Conservation (phyloP, 2,797 vertebrate species). For the Lutjanus argentimaculatus region DNA sequence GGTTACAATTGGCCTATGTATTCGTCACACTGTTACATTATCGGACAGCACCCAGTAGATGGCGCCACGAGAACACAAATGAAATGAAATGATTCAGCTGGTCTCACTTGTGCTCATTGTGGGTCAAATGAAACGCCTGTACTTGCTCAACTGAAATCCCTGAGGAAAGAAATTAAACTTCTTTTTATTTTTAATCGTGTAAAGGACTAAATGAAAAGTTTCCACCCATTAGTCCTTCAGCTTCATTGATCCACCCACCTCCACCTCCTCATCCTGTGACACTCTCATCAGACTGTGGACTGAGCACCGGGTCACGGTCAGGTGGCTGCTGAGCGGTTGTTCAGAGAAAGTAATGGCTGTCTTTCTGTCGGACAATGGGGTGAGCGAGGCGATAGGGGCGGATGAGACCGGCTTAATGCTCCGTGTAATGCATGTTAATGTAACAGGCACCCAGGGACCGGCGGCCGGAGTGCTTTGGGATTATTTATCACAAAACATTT, state of each 20-base stretch:
- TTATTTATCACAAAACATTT: constrained; percentile 91
- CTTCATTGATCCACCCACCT: not conserved
- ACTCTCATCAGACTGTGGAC: not conserved
- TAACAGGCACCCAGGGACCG: constrained; percentile 79
- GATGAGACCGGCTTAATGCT: constrained; percentile 82
- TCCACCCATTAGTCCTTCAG: not conserved
- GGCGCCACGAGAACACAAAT: constrained; percentile 61
- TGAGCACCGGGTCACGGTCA: constrained; percentile 66
- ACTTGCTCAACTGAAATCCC: constrained; percentile 5
- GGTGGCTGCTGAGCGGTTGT: constrained; percentile 50
- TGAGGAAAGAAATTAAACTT: not conserved
- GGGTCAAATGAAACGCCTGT: constrained; percentile 11
- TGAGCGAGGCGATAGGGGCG: constrained; percentile 70
- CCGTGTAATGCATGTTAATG: constrained; percentile 88
- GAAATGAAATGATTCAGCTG: not conserved
- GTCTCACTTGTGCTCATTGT: not conserved
- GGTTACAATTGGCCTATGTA: not conserved
- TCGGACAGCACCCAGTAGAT: constrained; percentile 47
- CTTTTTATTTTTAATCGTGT: not conserved
- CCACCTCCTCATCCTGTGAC: not conserved
- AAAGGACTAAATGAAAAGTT: not conserved
- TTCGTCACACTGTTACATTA: not conserved
- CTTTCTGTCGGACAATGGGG: constrained; percentile 73
- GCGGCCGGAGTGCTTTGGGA: constrained; percentile 79
- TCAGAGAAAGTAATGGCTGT: constrained; percentile 71